Evolutionary conservation across 2,888 invertebrate species (phyloP).

Genomic region (Caenorhabditis sulstoni): DNA sequence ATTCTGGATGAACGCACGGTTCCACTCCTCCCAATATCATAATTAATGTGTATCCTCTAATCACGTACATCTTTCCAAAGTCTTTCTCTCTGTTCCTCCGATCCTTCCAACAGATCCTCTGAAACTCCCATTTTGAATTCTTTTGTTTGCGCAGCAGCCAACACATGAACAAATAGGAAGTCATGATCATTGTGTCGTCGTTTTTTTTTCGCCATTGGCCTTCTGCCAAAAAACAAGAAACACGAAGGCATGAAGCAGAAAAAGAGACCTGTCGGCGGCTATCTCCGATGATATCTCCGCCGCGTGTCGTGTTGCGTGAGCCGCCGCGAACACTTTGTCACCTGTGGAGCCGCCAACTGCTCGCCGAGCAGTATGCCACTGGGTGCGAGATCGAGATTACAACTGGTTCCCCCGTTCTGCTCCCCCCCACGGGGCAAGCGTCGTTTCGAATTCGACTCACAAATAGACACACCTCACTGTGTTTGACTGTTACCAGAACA

Average conservation of each 20-base stretch:
- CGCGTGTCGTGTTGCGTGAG: slow-evolving; percentile 7
- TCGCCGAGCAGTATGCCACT: slow-evolving; percentile 8
- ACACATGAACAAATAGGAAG: slow-evolving; percentile 51
- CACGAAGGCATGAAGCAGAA: slow-evolving; percentile 16
- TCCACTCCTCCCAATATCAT: slow-evolving; percentile 49
- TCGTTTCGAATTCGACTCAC: slow-evolving; percentile 13
- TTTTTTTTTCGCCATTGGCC: slow-evolving; percentile 31
- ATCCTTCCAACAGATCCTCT: slow-evolving; percentile 4
- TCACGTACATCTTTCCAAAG: slow-evolving; percentile 36
- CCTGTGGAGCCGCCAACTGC: slow-evolving; percentile 37
- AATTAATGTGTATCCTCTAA: slow-evolving; percentile 48
- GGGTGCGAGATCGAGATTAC: slow-evolving; percentile 2
- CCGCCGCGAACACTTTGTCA: slow-evolving; percentile 52
- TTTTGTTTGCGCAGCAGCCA: slow-evolving; percentile 48
- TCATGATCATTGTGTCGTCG: slow-evolving; percentile 27
- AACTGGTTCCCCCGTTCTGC: slow-evolving; percentile 35
- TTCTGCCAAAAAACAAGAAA: slow-evolving; percentile 44
- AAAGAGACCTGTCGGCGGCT: not conserved
- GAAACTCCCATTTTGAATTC: slow-evolving; percentile 25
- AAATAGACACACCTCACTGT: slow-evolving; percentile 18
- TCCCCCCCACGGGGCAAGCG: no score
- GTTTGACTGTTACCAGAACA: slow-evolving; percentile 1
- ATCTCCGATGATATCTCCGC: slow-evolving; percentile 35
- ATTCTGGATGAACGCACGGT: slow-evolving; percentile 46
- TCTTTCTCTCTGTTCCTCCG: slow-evolving; percentile 2